A percentile compares a stretch with the other conserved stretches of the same genome.
Conservation (phyloP, 1,140 invertebrate species). For the Eriosoma lanigerum region DNA sequence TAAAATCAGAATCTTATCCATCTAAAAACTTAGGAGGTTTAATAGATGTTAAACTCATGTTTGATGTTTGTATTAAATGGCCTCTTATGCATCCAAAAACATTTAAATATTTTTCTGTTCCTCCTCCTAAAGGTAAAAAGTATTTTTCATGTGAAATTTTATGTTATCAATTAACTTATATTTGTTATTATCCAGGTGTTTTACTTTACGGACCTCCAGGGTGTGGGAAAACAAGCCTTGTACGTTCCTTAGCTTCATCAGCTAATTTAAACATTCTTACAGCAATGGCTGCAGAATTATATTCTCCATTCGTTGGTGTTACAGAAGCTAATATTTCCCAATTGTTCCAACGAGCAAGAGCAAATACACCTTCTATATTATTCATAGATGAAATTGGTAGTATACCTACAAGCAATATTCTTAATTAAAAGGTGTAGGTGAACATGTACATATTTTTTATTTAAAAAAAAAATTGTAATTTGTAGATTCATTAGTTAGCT, state of each 20-base stretch:
- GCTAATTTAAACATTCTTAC: constrained; percentile 66
- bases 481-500: constrained; percentile 66
- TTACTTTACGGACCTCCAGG: constrained; percentile 76
- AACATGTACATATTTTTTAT: not conserved
- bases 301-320: constrained; percentile 70
- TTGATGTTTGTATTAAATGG: constrained; percentile 68
- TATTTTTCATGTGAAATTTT: not conserved
- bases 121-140: constrained; percentile 62
- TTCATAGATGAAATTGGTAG: constrained; percentile 77
- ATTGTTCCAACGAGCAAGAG: constrained; percentile 69
- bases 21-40: constrained; percentile 71
- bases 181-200: constrained; percentile 60
- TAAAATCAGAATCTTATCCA: constrained; percentile 46
- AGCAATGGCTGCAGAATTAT: constrained; percentile 68
- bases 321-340: constrained; percentile 65
- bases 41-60: constrained; percentile 64
- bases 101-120: constrained; percentile 65
- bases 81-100: constrained; percentile 66
- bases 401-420: not conserved
- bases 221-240: constrained; percentile 74
- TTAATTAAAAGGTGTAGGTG: too few species aligned
- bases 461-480: constrained; percentile 38
- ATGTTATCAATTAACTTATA: not conserved
- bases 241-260: constrained; percentile 67
- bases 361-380: constrained; percentile 69